Percentiles rank a stretch among this genome's conserved stretches.
These are phyloP conservation scores for Rhyzopertha dominica DNA, from an alignment of 1,140 invertebrate species.

Conservation along the genomic window DNA sequence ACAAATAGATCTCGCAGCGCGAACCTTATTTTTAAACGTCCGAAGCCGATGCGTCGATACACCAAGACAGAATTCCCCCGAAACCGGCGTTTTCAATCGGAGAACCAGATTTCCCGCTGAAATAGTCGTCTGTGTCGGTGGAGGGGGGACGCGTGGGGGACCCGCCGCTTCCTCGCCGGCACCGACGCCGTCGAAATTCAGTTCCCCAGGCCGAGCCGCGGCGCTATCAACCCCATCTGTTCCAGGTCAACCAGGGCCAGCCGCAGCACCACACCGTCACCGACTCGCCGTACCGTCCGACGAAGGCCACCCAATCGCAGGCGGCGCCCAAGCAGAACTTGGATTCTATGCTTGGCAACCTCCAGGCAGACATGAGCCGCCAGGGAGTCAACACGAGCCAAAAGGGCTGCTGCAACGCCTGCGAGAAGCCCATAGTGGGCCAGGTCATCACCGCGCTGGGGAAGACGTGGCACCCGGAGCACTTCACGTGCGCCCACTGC, in stretches of 20 bases:
- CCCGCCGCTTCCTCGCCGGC: too few relatives aligned
- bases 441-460: constrained; percentile 92
- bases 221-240: too few relatives aligned
- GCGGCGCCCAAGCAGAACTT: constrained; percentile 49
- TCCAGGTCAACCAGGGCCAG: constrained; percentile 29
- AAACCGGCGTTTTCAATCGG: too few relatives aligned
- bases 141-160: too few relatives aligned
- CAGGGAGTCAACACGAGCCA: constrained; percentile 96
- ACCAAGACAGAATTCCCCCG: too few relatives aligned
- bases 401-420: constrained; percentile 96
- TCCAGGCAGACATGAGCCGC: constrained; percentile 92
- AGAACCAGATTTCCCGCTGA: too few relatives aligned
- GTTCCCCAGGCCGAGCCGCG: too few relatives aligned
- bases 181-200: too few relatives aligned
- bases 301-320: constrained; percentile 41
- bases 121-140: too few relatives aligned
- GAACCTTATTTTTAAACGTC: too few relatives aligned
- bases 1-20: too few relatives aligned
- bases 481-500: constrained; percentile 97
- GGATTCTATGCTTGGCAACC: constrained; percentile 89
- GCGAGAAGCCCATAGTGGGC: constrained; percentile 96
- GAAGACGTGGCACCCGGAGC: constrained; percentile 99
- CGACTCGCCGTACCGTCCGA: constrained; percentile 44
- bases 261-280: constrained; percentile 33
- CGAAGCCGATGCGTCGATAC: too few relatives aligned